A percentile compares a stretch with the other conserved stretches of the same genome.
Conservation (phyloP, 2,797 vertebrate genomes). For the Paedocypris micromegethes region DNA sequence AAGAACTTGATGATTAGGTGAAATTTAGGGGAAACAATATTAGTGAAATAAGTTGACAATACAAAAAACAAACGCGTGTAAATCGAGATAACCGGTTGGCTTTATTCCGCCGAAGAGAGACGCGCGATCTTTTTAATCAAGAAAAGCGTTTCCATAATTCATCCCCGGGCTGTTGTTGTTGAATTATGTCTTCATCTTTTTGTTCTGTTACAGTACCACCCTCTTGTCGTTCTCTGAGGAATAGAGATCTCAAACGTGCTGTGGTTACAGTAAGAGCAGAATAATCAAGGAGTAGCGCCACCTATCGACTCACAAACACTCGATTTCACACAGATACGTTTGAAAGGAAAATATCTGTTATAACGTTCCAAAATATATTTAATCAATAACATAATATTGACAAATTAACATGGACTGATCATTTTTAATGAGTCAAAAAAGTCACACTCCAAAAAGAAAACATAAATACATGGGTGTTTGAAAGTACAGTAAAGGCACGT, state of each 20-base stretch:
- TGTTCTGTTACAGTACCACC: conserved; percentile 42
- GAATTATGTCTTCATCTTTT: conserved; percentile 37
- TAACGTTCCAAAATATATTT: too few species aligned
- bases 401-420: too few species aligned
- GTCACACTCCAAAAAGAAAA: too few species aligned
- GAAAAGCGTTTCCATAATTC: not conserved
- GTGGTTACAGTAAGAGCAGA: conserved; percentile 42
- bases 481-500: too few species aligned
- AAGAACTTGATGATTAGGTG: conserved; percentile 8
- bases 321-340: not conserved
- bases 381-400: too few species aligned
- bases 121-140: not conserved
- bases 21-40: not conserved
- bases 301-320: conserved; percentile 13
- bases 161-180: conserved; percentile 27
- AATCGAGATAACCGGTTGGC: too few species aligned
- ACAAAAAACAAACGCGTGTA: too few species aligned
- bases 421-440: too few species aligned
- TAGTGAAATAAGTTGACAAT: too few species aligned
- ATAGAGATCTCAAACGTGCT: conserved; percentile 37
- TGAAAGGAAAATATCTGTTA: too few species aligned
- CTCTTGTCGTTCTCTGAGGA: conserved; percentile 44
- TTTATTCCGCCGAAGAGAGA: too few species aligned
- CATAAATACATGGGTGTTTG: too few species aligned
- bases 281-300: conserved; percentile 33